Evolutionary conservation across 2,797 vertebrate species (phyloP), one percentile per base, ranked within the genome.

Genomic region (Columba guinea): DNA sequence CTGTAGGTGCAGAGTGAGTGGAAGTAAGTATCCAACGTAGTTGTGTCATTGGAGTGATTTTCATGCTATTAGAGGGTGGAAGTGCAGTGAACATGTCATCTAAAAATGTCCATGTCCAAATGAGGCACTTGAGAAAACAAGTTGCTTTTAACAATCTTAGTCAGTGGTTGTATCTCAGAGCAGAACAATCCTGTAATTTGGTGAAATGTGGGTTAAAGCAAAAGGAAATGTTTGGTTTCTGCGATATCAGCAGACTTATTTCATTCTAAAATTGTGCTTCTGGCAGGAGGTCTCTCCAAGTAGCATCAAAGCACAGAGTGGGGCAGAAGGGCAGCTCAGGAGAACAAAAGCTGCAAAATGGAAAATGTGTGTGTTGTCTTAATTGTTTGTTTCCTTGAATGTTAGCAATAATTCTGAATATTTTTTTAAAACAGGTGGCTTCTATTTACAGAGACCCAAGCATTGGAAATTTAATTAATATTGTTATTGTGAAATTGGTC

Each of bases 371-470:
- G 62, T 78, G 23, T 87, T 92, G 19, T 51, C 55, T 75, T 90
- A 44, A 18, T 82, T 90, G 48, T 21, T 94, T 28, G 69, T 56
- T 97, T 97, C 81, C 64, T 78, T 84, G 41, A 94, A 94, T 65
- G 53, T 93, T 83, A 93, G 68, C 55, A 95, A 77, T 97, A 97
- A 97, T 95, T 93, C 84, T 83, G 85, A 93, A 76, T 95, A 79
- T 86, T 96, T 97, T 81, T 97, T 91, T 92, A 48, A 97, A 98
- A 90, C 98, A 99, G 99, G 99, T 99, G 95, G 99, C 99, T 87
- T 99, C 99, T 90, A 99, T 99, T 97, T 99, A 99, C 98, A 99
- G 99, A 98, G 99, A 99, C 92, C 99, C 99, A 97, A 99, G 99
- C 98, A 99, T 99, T 97, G 99, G 99, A 97, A 99, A 99, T 98